A percentile compares a stretch with the other conserved stretches of the same genome.
Evolutionary conservation across 2,797 vertebrate genomes (phyloP).

Genomic region (Urosaurus nigricauda): DNA sequence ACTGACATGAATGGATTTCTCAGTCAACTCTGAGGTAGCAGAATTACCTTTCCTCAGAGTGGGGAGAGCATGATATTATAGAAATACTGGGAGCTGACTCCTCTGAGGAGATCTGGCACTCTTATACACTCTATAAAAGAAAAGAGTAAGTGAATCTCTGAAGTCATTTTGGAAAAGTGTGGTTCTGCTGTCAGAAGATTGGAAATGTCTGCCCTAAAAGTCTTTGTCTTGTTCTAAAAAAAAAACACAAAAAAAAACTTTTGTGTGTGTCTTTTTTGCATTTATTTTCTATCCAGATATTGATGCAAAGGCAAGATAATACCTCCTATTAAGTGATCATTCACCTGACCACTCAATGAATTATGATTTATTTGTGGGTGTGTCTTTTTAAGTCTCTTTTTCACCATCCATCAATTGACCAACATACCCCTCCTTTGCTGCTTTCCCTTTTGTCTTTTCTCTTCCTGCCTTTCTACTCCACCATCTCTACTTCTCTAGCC

Average conservation of each 20-base stretch:
- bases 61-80: not conserved
- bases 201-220: not conserved
- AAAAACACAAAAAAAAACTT: no score
- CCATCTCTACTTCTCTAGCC: slow-evolving; percentile 65
- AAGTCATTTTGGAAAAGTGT: not conserved
- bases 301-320: not conserved
- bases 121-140: not conserved
- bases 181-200: not conserved
- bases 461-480: not conserved
- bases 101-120: not conserved
- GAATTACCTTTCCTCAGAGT: not conserved
- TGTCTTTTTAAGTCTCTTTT: slow-evolving; percentile 66
- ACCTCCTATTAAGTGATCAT: slow-evolving; percentile 33
- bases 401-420: slow-evolving; percentile 74
- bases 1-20: not conserved
- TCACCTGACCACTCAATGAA: slow-evolving; percentile 41
- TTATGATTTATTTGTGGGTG: slow-evolving; percentile 49
- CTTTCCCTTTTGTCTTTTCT: not conserved
- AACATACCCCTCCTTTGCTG: slow-evolving; percentile 41
- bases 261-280: no score
- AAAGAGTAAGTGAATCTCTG: not conserved
- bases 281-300: slow-evolving; percentile 21
- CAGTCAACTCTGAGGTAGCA: not conserved
- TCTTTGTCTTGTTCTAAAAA: slow-evolving; percentile 23
- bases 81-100: not conserved